Evolutionary conservation across 2,113 vertebrate genomes (phyloP), one percentile per base, ranked within the genome.

Genomic region (Podilymbus podiceps): DNA sequence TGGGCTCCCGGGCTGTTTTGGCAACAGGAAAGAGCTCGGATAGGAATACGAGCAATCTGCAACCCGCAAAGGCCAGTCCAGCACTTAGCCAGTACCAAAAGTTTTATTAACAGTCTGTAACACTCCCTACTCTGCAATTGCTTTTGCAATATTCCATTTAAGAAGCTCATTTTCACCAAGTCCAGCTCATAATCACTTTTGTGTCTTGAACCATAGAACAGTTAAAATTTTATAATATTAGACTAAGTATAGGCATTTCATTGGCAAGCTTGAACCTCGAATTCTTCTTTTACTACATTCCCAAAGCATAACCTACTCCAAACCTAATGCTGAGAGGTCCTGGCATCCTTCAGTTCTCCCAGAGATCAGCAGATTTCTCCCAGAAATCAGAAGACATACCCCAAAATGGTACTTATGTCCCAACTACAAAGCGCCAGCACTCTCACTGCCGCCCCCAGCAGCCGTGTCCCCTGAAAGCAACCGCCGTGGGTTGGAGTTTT

Each of bases 401-500:
- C 4, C 3, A 5, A 7, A 25, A 76, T 8, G 8, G 33, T 31
- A n/a, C 22, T 42, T 56, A 25, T 5, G 12, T 16, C 55, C 60
- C 25, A 18, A 40, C 15, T 46, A 5, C 85, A 66, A 40, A 35
- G 4, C 14, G 22, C 46, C 28, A 47, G 16, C 25, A 17, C 38
- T 10, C 15, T 12, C 30, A 18, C 33, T 38, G 38, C 8, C 50
- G 16, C 33, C 15, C 1, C 14, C 25, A 33, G 3, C 55, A 35
- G 18, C 38, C 11, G 3, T 5, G 6, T 10, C 66, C 50, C 38
- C 44, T 5, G 8, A 49, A 18, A 49, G 23, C 38, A 27, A 38
- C 3, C 0, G 9, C 3, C 4, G 2, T 0, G 5, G 35, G 19
- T 3, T 42, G 21, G 0, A 13, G 4, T 15, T 56, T 8, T 47